A percentile compares a stretch with the other conserved stretches of the same genome.
These are phyloP conservation scores for Panzeria rudis DNA, from an alignment of 2,888 invertebrate species.

Conservation along the genomic window DNA sequence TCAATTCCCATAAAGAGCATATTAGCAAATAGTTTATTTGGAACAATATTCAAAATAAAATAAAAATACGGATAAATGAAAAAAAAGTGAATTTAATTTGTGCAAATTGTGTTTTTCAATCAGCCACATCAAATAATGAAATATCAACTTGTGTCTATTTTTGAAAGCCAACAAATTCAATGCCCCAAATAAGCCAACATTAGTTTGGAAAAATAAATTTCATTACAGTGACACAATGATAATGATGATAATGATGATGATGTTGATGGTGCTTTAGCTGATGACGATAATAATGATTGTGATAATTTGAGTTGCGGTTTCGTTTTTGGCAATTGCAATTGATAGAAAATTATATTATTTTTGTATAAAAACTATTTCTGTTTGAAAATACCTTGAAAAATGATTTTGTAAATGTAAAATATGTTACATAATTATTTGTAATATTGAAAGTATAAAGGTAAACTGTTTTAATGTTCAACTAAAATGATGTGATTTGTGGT, in stretches of 20 bases:
- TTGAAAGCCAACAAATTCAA: constrained; percentile 25
- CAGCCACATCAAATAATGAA: constrained; percentile 52
- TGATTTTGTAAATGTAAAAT: constrained; percentile 5
- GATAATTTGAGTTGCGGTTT: constrained; percentile 60
- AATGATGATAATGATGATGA: constrained; percentile 3
- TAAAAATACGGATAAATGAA: neutral
- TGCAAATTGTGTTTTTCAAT: constrained; percentile 49
- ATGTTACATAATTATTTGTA: neutral
- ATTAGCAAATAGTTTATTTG: constrained; percentile 14
- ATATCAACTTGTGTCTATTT: constrained; percentile 32
- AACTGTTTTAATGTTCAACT: neutral
- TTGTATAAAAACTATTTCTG: neutral
- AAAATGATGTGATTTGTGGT: constrained; percentile 5
- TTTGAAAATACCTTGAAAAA: neutral
- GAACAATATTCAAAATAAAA: neutral
- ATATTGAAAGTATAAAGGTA: neutral
- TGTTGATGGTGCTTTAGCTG: neutral
- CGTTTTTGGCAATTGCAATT: constrained; percentile 47
- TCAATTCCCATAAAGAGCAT: neutral
- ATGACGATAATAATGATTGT: constrained; percentile 44
- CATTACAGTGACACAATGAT: constrained; percentile 41
- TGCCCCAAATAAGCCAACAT: constrained; percentile 43
- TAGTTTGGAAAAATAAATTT: constrained; percentile 42
- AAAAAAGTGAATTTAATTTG: constrained; percentile 27
- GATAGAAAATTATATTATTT: constrained; percentile 11